Percentiles rank a stretch among this genome's conserved stretches.
phyloP scores from a whole-genome alignment of 2,113 vertebrate species.

The human region DNA sequence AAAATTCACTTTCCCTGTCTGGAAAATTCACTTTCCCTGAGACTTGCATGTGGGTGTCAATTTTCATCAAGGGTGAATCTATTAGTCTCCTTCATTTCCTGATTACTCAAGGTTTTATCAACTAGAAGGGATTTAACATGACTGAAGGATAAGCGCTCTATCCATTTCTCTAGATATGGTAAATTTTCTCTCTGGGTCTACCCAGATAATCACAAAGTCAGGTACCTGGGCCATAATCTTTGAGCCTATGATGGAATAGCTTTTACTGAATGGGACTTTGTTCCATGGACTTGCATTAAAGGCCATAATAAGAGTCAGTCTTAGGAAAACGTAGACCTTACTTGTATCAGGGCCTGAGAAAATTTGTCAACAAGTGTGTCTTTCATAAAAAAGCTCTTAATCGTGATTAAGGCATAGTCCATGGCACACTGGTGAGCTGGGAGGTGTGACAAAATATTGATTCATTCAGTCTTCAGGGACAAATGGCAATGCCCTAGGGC shows the following conservation, averaged over 20 bases:
- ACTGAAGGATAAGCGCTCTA: constrained; percentile 55
- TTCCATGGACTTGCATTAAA: constrained; percentile 25
- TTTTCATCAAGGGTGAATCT: constrained; percentile 69
- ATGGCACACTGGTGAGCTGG: not conserved
- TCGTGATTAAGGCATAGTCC: not conserved
- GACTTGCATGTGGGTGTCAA: constrained; percentile 60
- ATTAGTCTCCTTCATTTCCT: constrained; percentile 74
- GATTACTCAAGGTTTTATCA: constrained; percentile 74
- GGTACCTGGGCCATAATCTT: not conserved
- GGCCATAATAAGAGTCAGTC: not conserved
- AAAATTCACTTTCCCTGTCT: constrained; percentile 65
- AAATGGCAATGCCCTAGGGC: not conserved
- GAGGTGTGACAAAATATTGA: not conserved
- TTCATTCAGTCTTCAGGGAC: not conserved
- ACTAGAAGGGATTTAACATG: constrained; percentile 69
- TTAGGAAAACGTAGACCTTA: not conserved
- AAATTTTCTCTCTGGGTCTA: constrained; percentile 58
- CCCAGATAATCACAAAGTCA: constrained; percentile 10
- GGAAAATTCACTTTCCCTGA: constrained; percentile 64
- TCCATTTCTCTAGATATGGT: constrained; percentile 59
- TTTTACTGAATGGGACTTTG: constrained; percentile 23
- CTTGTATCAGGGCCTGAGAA: not conserved
- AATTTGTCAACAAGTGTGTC: not conserved
- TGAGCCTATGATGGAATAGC: constrained; percentile 25
- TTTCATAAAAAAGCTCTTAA: not conserved